Evolutionary conservation across 2,888 invertebrate species (phyloP).

Genomic region (Scaeva pyrastri): DNA sequence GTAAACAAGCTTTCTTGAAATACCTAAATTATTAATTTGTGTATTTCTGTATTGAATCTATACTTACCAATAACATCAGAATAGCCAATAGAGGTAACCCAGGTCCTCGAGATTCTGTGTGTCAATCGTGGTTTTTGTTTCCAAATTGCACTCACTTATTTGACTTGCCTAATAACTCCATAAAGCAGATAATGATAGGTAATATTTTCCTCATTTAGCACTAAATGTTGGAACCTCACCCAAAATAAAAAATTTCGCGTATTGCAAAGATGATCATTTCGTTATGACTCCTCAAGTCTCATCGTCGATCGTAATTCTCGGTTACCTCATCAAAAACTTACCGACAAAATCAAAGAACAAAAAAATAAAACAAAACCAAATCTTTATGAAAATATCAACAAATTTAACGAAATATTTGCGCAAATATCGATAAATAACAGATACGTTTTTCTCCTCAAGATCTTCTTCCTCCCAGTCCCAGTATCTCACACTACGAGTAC

Average conservation of each 20-base stretch:
- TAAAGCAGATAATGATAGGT: not conserved
- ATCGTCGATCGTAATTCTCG: not conserved
- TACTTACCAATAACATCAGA: too few species aligned
- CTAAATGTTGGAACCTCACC: not conserved
- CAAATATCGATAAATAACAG: conserved; percentile 69
- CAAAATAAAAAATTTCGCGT: not conserved
- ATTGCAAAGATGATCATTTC: conserved; percentile 16
- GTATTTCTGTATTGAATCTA: too few species aligned
- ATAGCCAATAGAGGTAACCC: too few species aligned
- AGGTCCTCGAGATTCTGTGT: too few species aligned
- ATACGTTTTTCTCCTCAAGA: conserved; percentile 42
- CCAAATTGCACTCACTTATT: not conserved
- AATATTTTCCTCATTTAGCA: not conserved
- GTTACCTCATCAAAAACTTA: conserved; percentile 46
- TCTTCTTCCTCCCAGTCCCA: conserved; percentile 35
- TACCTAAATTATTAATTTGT: too few species aligned
- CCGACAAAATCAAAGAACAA: conserved; percentile 53
- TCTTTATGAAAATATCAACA: conserved; percentile 61
- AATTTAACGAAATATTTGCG: conserved; percentile 67
- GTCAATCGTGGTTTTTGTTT: not conserved
- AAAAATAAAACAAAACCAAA: not conserved
- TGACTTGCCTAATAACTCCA: not conserved
- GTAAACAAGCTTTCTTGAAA: too few species aligned
- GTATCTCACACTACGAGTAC: not conserved
- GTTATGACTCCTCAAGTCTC: not conserved